Percentiles rank a stretch among this genome's conserved stretches.
Evolutionary conservation across 1,140 invertebrate species (phyloP).

Genomic region (Drosophila rhopaloa): DNA sequence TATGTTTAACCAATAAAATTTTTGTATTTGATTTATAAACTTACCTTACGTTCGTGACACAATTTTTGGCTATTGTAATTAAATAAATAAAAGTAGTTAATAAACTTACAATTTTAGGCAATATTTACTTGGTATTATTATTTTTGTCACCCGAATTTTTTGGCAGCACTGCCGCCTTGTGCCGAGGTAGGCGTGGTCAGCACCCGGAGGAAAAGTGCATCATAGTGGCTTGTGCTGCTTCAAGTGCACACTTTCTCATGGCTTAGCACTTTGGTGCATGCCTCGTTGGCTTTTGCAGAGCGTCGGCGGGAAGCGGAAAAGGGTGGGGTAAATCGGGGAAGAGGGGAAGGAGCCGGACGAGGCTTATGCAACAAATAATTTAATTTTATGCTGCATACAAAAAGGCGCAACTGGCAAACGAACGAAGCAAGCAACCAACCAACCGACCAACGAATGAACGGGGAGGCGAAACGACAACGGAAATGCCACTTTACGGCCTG

Average conservation of each 20-base stretch:
- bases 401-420: conserved; percentile 56
- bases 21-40: too few relatives aligned
- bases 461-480: conserved; percentile 56
- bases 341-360: conserved; percentile 4
- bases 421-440: conserved; percentile 4
- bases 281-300: conserved; percentile 68
- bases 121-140: neutral
- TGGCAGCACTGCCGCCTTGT: conserved; percentile 27
- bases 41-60: neutral
- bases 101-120: too few relatives aligned
- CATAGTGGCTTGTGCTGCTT: conserved; percentile 59
- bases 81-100: too few relatives aligned
- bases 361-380: conserved; percentile 82
- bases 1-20: too few relatives aligned
- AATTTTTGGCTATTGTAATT: too few relatives aligned
- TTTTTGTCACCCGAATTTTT: neutral
- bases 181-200: conserved; percentile 37
- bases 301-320: neutral
- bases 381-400: conserved; percentile 81
- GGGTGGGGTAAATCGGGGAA: neutral
- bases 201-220: conserved; percentile 39
- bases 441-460: conserved; percentile 25
- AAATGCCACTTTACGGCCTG: conserved; percentile 82
- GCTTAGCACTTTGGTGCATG: conserved; percentile 78
- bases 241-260: conserved; percentile 82